Evolutionary conservation across 37 sponge, comb jelly and placozoan species (phyloP).

Genomic region (Eunapius fragilis): DNA sequence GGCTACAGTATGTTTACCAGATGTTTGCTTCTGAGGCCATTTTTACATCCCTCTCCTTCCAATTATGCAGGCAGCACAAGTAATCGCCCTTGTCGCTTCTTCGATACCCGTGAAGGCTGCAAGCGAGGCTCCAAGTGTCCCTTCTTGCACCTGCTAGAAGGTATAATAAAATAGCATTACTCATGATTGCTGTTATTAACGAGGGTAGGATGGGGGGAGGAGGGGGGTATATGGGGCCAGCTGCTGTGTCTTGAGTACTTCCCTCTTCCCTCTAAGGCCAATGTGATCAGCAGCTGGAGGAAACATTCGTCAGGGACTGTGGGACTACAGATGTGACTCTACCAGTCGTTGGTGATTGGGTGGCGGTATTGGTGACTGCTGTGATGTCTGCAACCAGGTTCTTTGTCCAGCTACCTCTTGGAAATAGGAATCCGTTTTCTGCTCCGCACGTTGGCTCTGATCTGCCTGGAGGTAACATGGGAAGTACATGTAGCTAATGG

Average conservation of each 20-base stretch:
- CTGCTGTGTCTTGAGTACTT: too few relatives aligned
- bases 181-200: too few relatives aligned
- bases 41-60: not conserved
- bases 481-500: too few relatives aligned
- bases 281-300: constrained; percentile 1
- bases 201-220: too few relatives aligned
- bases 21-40: not conserved
- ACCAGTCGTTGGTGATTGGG: constrained; percentile 15
- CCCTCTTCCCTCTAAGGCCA: not conserved
- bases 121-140: constrained; percentile 17
- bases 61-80: not conserved
- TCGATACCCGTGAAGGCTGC: constrained; percentile 36
- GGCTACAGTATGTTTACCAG: constrained; percentile 26
- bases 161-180: constrained; percentile 8
- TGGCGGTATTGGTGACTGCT: constrained; percentile 51
- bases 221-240: too few relatives aligned
- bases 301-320: not conserved
- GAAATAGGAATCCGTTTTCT: not conserved
- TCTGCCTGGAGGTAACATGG: not conserved
- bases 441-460: not conserved
- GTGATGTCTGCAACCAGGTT: constrained; percentile 34
- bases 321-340: not conserved
- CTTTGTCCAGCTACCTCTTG: constrained; percentile 36
- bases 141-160: constrained; percentile 40
- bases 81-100: constrained; percentile 44